phyloP scores from a whole-genome alignment of 2,113 vertebrate genomes.

The Gobio gobio region DNA sequence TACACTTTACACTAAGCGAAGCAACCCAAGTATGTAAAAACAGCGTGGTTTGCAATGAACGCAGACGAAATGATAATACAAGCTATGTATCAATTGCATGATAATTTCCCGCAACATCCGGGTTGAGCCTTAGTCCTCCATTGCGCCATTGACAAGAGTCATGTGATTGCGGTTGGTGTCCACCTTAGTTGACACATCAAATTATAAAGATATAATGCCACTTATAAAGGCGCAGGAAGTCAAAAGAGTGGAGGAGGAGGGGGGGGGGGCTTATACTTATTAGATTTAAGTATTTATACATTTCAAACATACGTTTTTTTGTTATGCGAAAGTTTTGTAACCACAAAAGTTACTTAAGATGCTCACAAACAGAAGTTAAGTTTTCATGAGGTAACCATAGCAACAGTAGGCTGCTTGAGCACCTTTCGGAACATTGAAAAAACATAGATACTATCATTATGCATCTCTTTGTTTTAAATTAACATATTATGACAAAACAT shows the following conservation, averaged over 20 bases:
- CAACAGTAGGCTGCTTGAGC: not conserved
- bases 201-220: not conserved
- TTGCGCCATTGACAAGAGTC: no score
- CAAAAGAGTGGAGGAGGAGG: not conserved
- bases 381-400: not conserved
- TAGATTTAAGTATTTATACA: not conserved
- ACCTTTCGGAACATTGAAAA: not conserved
- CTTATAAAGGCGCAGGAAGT: not conserved
- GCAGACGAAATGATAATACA: no score
- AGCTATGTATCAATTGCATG: no score
- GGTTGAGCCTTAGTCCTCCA: no score
- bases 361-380: not conserved
- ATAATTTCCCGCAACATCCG: no score
- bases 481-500: not conserved
- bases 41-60: no score
- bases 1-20: no score
- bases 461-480: not conserved
- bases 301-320: not conserved
- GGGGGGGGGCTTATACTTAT: not conserved
- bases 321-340: not conserved
- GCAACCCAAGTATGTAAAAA: no score
- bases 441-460: not conserved
- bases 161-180: no score
- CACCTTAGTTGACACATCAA: not conserved
- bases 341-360: not conserved